These are phyloP conservation scores for Drosophila mercatorum DNA, from an alignment of 2,888 invertebrate species.

Conservation along the genomic window DNA sequence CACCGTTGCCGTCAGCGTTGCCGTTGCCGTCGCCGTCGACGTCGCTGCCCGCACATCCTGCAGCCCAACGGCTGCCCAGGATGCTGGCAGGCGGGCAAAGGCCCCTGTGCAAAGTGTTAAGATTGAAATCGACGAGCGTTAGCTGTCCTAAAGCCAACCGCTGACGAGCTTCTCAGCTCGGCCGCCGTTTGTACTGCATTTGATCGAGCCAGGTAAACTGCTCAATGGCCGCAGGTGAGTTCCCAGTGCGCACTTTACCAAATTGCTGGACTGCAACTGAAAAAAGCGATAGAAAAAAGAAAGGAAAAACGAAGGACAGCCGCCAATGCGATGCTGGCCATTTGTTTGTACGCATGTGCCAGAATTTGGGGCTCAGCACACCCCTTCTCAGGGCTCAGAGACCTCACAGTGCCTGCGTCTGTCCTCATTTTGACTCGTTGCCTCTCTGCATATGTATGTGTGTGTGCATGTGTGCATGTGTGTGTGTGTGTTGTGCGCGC, in stretches of 20 bases:
- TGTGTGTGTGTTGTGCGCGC: constrained; percentile 42
- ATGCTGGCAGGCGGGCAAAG: constrained; percentile 22
- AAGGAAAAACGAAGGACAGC: neutral
- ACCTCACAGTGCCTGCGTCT: constrained; percentile 43
- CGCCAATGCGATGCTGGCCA: constrained; percentile 24
- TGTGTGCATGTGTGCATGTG: constrained; percentile 21
- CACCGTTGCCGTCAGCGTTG: constrained; percentile 15
- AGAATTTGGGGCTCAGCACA: constrained; percentile 30
- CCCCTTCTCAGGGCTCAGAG: neutral
- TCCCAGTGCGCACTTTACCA: constrained; percentile 21
- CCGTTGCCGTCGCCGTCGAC: constrained; percentile 11
- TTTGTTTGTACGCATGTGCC: constrained; percentile 70
- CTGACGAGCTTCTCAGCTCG: constrained; percentile 3
- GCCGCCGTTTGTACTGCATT: constrained; percentile 2
- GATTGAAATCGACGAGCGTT: constrained; percentile 7
- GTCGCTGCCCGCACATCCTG: constrained; percentile 36
- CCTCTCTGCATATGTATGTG: constrained; percentile 17
- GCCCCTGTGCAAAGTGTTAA: constrained; percentile 40
- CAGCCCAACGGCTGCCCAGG: constrained; percentile 46
- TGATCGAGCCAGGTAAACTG: constrained; percentile 22
- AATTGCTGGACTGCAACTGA: constrained; percentile 35
- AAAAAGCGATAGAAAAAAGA: constrained; percentile 13
- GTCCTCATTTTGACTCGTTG: constrained; percentile 73
- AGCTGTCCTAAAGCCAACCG: neutral
- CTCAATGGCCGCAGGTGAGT: constrained; percentile 51